These are phyloP conservation scores for Allolobophora icterica DNA, from an alignment of 2,888 invertebrate genomes.

Conservation along the genomic window DNA sequence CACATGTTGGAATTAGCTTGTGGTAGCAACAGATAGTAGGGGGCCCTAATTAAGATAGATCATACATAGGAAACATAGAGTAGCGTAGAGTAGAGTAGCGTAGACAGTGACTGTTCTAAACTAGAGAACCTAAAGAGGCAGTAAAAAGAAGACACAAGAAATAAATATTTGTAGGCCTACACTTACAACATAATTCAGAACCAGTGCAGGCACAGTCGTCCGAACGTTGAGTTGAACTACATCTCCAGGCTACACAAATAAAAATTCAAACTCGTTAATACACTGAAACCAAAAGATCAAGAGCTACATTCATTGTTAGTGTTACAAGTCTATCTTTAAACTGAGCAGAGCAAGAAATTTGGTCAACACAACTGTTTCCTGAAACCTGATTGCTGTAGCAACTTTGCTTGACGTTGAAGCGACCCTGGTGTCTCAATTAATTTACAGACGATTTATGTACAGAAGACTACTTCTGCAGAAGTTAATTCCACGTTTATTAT, in stretches of 20 bases:
- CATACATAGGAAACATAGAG: background rate
- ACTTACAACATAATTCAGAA: background rate
- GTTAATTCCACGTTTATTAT: background rate
- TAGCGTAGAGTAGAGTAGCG: background rate
- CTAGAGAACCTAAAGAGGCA: background rate
- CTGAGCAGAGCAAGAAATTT: background rate
- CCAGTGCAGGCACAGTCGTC: background rate
- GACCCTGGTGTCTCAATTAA: background rate
- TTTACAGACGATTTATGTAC: background rate
- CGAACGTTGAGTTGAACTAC: background rate
- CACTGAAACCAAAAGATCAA: background rate
- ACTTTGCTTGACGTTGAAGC: background rate
- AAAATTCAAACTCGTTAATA: background rate
- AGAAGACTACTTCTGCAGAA: background rate
- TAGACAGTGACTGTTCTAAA: background rate
- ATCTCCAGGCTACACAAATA: background rate
- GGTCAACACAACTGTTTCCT: background rate
- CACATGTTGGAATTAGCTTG: no score
- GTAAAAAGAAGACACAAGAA: background rate
- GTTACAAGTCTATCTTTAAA: background rate
- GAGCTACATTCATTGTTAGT: background rate
- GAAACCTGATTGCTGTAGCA: background rate
- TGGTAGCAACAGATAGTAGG: background rate
- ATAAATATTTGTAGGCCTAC: background rate
- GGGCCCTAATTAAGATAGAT: background rate